Base-by-base conservation (phyloP, 2,888 invertebrate species). In the Abrostola triplasia region DNA sequence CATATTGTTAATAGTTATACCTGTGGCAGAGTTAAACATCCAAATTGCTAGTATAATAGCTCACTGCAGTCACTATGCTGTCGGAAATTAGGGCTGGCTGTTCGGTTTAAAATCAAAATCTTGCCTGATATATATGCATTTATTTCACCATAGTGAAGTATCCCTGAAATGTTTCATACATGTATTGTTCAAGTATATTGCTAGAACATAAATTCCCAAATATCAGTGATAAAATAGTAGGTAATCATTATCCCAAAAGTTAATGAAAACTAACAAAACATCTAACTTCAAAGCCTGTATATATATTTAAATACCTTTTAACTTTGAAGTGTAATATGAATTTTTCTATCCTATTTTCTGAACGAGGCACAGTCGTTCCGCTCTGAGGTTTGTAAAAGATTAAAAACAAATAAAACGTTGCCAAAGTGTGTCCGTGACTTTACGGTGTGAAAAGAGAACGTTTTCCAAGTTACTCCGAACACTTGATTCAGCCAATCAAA, bases 401-500 rank as follows among this genome's bases (percentile, higher is more conserved):
- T 73, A 70, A 66, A 70, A 75, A 77, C 63, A 75, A 77, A 76
- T 70, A 78, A 65, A 71, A 67, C 38, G 59, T 67, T 58, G 69
- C 59, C 65, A 67, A 84, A 89, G 88, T 93, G 90, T 91, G 87
- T 84, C 83, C 84, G 82, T 86, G 87, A 82, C 93, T 88, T 92
- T 88, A 92, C 80, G 82, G 80, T 84, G 87, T 88, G 90, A 90
- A 92, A 90, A 91, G 91, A 85, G 90, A 90, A 87, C 88, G 88
- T 91, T 93, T 90, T 90, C 92, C 92, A 95, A 95, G 95, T 95
- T 94, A 94, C 95, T 89, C 90, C 89, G 94, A 95, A 95, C 94
- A 93, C 93, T 94, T 96, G 95, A 96, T 96, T 95, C 95, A 93
- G 95, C 95, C 95, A 96, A 95, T 96, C 95, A 95, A 95, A 93